Conservation (phyloP, 2,113 vertebrate genomes). For the Spea bombifrons region DNA sequence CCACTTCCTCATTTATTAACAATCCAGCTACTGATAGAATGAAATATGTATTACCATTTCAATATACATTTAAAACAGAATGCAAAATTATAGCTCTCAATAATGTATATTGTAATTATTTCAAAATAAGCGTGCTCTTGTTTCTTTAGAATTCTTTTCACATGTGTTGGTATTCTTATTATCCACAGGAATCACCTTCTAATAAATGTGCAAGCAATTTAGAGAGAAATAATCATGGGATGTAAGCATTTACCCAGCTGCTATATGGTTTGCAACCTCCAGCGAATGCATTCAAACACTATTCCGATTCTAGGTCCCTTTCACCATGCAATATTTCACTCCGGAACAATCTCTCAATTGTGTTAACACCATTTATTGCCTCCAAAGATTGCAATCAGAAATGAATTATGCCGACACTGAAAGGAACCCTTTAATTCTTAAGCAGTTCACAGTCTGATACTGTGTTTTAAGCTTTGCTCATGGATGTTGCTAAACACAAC, state of each 20-base stretch:
- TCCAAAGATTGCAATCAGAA: slow-evolving; percentile 22
- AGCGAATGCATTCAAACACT: slow-evolving; percentile 5
- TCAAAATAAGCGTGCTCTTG: too few relatives aligned
- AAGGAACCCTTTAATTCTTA: slow-evolving; percentile 39
- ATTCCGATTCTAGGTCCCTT: neutral
- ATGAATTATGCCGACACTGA: slow-evolving; percentile 19
- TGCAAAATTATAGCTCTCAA: too few relatives aligned
- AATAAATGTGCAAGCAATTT: slow-evolving; percentile 14
- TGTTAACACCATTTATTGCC: slow-evolving; percentile 42
- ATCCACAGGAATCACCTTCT: neutral
- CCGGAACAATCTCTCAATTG: slow-evolving; percentile 24
- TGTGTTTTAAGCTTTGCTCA: slow-evolving; percentile 29
- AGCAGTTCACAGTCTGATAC: slow-evolving; percentile 22
- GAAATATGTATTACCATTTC: too few relatives aligned
- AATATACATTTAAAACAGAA: too few relatives aligned
- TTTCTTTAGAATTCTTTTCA: neutral
- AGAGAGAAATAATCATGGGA: slow-evolving; percentile 8
- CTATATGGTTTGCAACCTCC: neutral
- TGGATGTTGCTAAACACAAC: slow-evolving; percentile 29
- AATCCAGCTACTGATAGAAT: too few relatives aligned
- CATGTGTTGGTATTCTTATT: slow-evolving; percentile 11
- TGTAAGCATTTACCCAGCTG: slow-evolving; percentile 6
- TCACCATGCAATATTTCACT: slow-evolving; percentile 22
- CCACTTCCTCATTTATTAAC: too few relatives aligned
- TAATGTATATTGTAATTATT: too few relatives aligned